Evolutionary conservation across 1,140 invertebrate genomes (phyloP).

Genomic region (Berghia stephanieae): DNA sequence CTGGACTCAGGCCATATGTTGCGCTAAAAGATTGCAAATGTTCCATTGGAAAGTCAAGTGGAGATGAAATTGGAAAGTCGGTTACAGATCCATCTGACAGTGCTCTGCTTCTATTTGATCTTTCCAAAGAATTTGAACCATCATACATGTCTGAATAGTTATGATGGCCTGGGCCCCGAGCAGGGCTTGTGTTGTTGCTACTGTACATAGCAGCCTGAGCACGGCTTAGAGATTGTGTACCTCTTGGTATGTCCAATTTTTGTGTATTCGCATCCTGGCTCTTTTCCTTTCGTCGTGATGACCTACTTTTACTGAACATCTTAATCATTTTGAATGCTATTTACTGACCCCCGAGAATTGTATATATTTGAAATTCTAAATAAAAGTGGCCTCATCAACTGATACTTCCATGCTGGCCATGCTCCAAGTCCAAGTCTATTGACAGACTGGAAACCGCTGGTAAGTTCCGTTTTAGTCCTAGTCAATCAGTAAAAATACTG

Average conservation of each 20-base stretch:
- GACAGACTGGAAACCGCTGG: too few relatives aligned
- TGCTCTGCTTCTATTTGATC: constrained; percentile 31
- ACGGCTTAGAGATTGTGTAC: constrained; percentile 20
- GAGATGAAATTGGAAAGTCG: constrained; percentile 31
- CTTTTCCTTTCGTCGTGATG: constrained; percentile 34
- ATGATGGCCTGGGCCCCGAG: constrained; percentile 15
- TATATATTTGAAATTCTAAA: too few relatives aligned
- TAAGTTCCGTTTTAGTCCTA: too few relatives aligned
- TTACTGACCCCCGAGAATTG: too few relatives aligned
- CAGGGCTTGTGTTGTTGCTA: constrained; percentile 26
- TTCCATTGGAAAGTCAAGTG: constrained; percentile 51
- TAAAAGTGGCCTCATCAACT: too few relatives aligned
- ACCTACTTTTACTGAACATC: constrained; percentile 41
- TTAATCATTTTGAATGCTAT: constrained; percentile 40
- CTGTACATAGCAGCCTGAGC: constrained; percentile 15
- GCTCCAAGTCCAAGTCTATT: too few relatives aligned
- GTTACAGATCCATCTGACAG: constrained; percentile 33
- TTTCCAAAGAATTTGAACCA: constrained; percentile 31
- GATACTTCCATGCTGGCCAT: too few relatives aligned
- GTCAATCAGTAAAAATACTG: too few relatives aligned
- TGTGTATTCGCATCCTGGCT: neutral
- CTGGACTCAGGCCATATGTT: constrained; percentile 40
- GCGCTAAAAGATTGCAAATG: constrained; percentile 49
- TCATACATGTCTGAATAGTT: constrained; percentile 21
- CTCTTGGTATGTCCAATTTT: neutral